Conservation (phyloP, 2,113 vertebrate genomes). For the Cryptotis parvus region DNA sequence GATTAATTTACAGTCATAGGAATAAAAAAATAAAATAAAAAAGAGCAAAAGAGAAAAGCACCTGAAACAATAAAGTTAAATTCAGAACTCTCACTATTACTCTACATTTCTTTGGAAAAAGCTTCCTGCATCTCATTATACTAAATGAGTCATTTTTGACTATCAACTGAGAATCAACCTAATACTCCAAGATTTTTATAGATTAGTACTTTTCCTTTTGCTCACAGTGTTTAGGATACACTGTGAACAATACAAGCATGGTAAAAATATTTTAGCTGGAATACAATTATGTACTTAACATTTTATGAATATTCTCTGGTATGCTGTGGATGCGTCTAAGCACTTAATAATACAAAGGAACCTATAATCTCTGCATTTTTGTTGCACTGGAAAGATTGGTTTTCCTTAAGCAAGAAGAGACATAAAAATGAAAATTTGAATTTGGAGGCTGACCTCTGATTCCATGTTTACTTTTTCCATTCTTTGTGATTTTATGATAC, state of each 20-base stretch:
- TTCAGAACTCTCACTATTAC: neutral
- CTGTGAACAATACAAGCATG: too few species aligned
- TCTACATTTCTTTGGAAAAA: neutral
- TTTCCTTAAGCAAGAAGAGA: neutral
- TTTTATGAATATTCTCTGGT: neutral
- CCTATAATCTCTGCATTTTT: neutral
- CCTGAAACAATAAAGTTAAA: neutral
- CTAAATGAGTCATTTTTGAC: neutral
- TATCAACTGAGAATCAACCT: neutral
- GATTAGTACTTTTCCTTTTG: slow-evolving; percentile 31
- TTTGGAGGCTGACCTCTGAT: neutral
- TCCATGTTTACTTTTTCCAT: neutral
- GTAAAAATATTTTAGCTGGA: slow-evolving; percentile 6
- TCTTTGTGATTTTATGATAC: neutral
- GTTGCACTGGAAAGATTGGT: neutral
- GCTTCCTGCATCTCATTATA: neutral
- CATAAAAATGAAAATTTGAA: neutral
- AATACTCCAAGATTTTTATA: slow-evolving; percentile 11
- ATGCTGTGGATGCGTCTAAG: neutral
- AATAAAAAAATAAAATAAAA: neutral
- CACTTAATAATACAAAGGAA: neutral
- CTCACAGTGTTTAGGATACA: neutral
- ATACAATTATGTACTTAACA: neutral
- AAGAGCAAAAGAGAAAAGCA: neutral
- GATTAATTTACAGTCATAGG: neutral